Evolutionary conservation across 1,140 invertebrate genomes (phyloP).

Genomic region (Pachypeltis micranthus): DNA sequence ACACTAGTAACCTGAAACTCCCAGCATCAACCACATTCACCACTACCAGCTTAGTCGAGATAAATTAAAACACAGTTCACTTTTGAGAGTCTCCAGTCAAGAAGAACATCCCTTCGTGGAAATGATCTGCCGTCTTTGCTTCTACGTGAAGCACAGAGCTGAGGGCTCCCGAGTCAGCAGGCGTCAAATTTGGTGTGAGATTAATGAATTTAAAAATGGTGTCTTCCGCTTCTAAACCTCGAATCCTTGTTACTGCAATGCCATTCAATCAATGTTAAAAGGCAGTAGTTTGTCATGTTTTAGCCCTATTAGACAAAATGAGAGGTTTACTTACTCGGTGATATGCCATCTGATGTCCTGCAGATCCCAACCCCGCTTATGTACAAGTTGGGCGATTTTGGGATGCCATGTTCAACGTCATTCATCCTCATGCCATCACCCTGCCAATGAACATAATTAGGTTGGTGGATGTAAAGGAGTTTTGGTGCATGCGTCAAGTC

Average conservation of each 20-base stretch:
- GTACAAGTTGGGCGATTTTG: slow-evolving; percentile 45
- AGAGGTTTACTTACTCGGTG: slow-evolving; percentile 28
- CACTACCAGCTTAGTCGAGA: too few relatives aligned
- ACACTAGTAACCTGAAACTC: too few relatives aligned
- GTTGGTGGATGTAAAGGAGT: too few relatives aligned
- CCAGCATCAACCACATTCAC: too few relatives aligned
- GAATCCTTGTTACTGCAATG: background rate
- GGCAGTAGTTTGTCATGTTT: background rate
- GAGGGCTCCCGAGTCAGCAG: slow-evolving; percentile 34
- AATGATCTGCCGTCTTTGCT: slow-evolving; percentile 46
- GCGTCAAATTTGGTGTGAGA: slow-evolving; percentile 39
- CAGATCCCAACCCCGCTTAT: slow-evolving; percentile 49
- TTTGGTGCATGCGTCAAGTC: background rate
- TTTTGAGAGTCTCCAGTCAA: slow-evolving; percentile 27
- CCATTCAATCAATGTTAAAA: background rate
- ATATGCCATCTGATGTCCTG: slow-evolving; percentile 41
- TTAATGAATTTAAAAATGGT: slow-evolving; percentile 41
- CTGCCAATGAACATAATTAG: too few relatives aligned
- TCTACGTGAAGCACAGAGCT: slow-evolving; percentile 47
- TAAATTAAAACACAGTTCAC: too few relatives aligned
- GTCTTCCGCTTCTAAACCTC: background rate
- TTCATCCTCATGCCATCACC: background rate
- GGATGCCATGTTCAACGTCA: slow-evolving; percentile 40
- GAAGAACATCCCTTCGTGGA: slow-evolving; percentile 46
- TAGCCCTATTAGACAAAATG: too few relatives aligned